Evolutionary conservation across 1,140 invertebrate genomes (phyloP).

Genomic region (Reticulitermes speratus): DNA sequence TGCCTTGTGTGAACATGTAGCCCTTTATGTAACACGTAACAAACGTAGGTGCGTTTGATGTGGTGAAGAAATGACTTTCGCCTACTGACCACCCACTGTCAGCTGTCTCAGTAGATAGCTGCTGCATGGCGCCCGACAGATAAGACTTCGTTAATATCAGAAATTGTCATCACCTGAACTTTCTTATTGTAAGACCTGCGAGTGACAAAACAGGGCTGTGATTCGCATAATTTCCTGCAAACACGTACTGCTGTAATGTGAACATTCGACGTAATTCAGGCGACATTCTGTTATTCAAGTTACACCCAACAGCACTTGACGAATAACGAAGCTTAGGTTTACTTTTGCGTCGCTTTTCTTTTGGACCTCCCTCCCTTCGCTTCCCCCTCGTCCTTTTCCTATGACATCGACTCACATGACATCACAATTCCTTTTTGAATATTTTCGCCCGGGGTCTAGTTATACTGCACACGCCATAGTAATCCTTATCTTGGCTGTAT

Average conservation of each 20-base stretch:
- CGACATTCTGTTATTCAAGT: no score
- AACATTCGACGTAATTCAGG: no score
- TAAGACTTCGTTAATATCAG: neutral
- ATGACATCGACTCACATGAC: no score
- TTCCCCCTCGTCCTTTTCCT: no score
- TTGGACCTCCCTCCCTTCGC: no score
- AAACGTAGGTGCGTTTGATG: no score
- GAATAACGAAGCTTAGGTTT: no score
- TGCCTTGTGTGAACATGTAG: neutral
- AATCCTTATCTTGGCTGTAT: neutral
- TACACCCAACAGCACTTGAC: no score
- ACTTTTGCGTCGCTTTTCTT: no score
- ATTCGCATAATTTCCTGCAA: neutral
- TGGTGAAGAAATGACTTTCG: neutral
- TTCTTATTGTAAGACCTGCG: neutral
- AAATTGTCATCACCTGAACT: neutral
- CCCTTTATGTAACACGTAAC: neutral
- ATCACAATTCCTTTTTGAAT: no score
- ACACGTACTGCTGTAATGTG: neutral
- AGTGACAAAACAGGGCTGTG: neutral
- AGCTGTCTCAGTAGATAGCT: neutral
- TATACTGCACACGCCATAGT: no score
- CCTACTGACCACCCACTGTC: neutral
- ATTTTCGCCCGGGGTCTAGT: no score
- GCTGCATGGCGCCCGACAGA: neutral